These are phyloP conservation scores for Corvus cornix DNA, from an alignment of 2,113 vertebrate genomes.

Conservation along the genomic window DNA sequence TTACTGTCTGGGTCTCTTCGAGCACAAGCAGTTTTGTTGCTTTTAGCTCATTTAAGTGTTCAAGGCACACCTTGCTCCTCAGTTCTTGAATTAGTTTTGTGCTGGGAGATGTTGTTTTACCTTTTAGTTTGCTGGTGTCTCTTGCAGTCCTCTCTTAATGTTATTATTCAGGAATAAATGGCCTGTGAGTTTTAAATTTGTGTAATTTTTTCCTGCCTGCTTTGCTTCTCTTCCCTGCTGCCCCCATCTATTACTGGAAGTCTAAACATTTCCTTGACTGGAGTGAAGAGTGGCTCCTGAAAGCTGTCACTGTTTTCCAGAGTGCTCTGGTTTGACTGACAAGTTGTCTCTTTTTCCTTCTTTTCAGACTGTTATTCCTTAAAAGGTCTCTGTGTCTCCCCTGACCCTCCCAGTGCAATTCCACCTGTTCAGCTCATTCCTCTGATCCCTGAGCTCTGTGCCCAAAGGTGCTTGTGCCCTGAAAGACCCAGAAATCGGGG, in stretches of 20 bases:
- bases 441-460: background rate
- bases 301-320: background rate
- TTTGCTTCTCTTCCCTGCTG: background rate
- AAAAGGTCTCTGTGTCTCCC: background rate
- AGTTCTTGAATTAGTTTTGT: background rate
- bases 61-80: background rate
- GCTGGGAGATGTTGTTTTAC: background rate
- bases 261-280: background rate
- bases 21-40: background rate
- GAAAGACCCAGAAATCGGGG: background rate
- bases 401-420: background rate
- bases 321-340: background rate
- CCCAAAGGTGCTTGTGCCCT: background rate
- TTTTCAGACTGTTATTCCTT: background rate
- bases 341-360: background rate
- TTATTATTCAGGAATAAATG: background rate
- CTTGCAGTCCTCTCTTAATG: background rate
- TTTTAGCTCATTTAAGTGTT: background rate
- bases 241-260: background rate
- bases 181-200: background rate
- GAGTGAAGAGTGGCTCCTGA: background rate
- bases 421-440: background rate
- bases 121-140: background rate
- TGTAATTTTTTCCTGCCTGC: background rate
- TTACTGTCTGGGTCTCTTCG: background rate